phyloP scores from a whole-genome alignment of 2,113 vertebrate species.

The Upupa epops region DNA sequence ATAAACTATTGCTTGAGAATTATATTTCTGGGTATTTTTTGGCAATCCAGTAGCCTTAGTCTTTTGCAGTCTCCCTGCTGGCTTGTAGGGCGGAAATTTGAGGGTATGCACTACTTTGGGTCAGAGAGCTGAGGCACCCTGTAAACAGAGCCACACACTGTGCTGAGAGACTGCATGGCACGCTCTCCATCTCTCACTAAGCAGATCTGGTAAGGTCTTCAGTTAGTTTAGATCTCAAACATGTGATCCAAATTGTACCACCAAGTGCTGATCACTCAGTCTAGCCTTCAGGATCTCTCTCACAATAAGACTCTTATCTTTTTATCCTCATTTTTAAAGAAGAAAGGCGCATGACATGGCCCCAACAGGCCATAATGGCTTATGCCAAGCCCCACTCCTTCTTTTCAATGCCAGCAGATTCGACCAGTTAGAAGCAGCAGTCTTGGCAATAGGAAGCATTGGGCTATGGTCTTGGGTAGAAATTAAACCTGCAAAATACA shows the following conservation, averaged over 20 bases:
- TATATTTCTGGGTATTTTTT: neutral
- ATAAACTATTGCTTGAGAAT: neutral
- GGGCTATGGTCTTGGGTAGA: neutral
- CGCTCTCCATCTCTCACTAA: neutral
- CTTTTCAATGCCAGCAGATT: neutral
- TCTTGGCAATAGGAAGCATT: neutral
- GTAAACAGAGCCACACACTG: neutral
- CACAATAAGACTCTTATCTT: neutral
- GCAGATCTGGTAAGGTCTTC: neutral
- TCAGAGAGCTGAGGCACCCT: neutral
- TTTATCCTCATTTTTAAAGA: neutral
- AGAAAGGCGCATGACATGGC: neutral
- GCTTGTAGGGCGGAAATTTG: neutral
- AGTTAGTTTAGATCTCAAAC: neutral
- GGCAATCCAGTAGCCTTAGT: neutral
- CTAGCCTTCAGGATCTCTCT: neutral
- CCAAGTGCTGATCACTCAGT: neutral
- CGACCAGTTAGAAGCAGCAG: neutral
- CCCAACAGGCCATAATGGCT: accelerated
- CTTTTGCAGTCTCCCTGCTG: neutral
- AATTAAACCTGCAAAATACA: neutral
- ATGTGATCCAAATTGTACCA: neutral
- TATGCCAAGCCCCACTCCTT: neutral
- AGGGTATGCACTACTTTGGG: accelerated
- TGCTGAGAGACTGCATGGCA: neutral